These are phyloP conservation scores for Antheraea mylitta DNA, from an alignment of 1,140 invertebrate genomes.

Conservation along the genomic window DNA sequence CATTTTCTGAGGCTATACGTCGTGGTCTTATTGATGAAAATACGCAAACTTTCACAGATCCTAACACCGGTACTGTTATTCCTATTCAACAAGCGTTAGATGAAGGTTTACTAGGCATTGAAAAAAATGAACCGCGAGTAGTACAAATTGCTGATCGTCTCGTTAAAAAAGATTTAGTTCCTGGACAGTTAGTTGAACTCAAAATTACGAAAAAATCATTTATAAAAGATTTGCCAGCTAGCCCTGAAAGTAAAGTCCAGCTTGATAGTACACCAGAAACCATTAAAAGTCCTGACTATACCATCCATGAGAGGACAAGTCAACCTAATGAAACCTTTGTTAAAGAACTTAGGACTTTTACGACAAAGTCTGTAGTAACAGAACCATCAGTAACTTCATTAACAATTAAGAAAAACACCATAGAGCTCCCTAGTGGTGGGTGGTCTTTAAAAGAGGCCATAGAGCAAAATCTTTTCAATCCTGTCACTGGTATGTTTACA, in stretches of 20 bases:
- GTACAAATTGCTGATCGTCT: constrained; percentile 61
- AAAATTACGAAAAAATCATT: constrained; percentile 78
- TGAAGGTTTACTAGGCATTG: constrained; percentile 83
- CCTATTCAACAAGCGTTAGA: constrained; percentile 91
- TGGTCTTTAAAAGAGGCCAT: constrained; percentile 90
- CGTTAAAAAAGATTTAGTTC: constrained; percentile 63
- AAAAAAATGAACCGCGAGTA: constrained; percentile 76
- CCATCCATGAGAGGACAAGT: constrained; percentile 32
- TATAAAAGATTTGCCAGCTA: constrained; percentile 69
- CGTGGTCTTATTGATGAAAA: constrained; percentile 90
- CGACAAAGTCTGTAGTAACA: constrained; percentile 57
- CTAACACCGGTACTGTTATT: constrained; percentile 86
- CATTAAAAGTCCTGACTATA: constrained; percentile 63
- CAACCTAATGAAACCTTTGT: constrained; percentile 48
- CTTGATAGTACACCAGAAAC: constrained; percentile 73
- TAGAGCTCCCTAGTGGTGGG: constrained; percentile 89
- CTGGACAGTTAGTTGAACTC: constrained; percentile 72
- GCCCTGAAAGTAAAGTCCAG: constrained; percentile 67
- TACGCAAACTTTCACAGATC: constrained; percentile 89
- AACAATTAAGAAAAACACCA: constrained; percentile 79
- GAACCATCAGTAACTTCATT: constrained; percentile 71
- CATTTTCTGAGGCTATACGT: constrained; percentile 87
- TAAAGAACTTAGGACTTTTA: constrained; percentile 54
- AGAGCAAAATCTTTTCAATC: constrained; percentile 87
- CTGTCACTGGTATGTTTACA: constrained; percentile 89